Conservation (phyloP, 2,888 invertebrate genomes). For the Hyposoter dolosus region DNA sequence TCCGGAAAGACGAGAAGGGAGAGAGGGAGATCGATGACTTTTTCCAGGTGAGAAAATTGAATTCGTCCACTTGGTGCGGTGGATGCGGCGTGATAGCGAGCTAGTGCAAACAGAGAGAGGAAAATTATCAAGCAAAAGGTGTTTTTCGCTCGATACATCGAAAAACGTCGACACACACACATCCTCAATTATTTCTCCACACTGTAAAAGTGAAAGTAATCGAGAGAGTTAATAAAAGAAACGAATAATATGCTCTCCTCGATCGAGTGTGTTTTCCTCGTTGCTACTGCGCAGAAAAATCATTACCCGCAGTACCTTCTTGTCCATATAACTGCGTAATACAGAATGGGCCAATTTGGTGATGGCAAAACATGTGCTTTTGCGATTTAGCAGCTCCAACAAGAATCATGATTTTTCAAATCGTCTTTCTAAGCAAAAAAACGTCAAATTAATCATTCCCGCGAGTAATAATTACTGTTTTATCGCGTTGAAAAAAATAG, state of each 20-base stretch:
- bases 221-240: conserved; percentile 64
- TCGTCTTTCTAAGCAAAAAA: not conserved
- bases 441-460: not conserved
- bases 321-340: conserved; percentile 30
- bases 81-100: conserved; percentile 19
- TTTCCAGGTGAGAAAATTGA: conserved; percentile 62
- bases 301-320: conserved; percentile 41
- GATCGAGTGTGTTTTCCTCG: conserved; percentile 29
- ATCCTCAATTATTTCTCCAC: not conserved
- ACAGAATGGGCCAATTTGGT: conserved; percentile 56
- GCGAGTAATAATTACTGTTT: not conserved
- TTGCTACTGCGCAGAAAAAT: conserved; percentile 64
- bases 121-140: conserved; percentile 55
- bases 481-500: not conserved
- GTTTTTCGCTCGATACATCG: conserved; percentile 1
- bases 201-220: conserved; percentile 66
- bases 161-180: conserved; percentile 1
- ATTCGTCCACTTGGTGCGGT: conserved; percentile 25
- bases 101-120: conserved; percentile 51
- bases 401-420: not conserved
- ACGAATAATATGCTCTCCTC: conserved; percentile 59
- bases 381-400: not conserved
- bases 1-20: not conserved
- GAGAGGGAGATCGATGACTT: not conserved
- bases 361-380: conserved; percentile 20